A percentile compares a stretch with the other conserved stretches of the same genome.
phyloP scores from a whole-genome alignment of 2,888 invertebrate genomes.

The Pyrrhosoma nymphula region DNA sequence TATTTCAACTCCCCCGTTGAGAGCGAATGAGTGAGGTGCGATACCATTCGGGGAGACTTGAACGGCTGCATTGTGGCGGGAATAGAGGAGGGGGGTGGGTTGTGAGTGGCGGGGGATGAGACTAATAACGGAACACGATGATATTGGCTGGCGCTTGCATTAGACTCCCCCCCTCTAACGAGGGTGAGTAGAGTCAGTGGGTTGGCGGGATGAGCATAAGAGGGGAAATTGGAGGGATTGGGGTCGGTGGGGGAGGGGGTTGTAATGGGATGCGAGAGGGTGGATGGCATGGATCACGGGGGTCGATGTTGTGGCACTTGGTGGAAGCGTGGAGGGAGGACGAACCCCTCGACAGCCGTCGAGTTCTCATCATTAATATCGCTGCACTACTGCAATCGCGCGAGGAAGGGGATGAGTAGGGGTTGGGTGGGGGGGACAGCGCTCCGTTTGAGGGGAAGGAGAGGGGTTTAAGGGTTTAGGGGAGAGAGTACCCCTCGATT shows the following conservation, averaged over 20 bases:
- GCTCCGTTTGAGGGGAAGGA: not conserved
- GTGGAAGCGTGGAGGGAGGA: not conserved
- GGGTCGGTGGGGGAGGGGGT: too few species aligned
- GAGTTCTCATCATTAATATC: conserved; percentile 59
- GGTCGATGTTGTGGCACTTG: too few species aligned
- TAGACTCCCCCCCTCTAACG: too few species aligned
- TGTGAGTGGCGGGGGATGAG: too few species aligned
- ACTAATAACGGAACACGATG: too few species aligned
- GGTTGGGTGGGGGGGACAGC: not conserved
- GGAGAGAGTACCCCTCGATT: not conserved
- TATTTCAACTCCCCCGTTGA: too few species aligned
- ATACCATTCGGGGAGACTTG: not conserved
- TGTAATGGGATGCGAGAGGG: too few species aligned
- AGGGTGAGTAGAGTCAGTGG: not conserved
- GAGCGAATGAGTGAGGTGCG: not conserved
- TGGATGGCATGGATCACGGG: too few species aligned
- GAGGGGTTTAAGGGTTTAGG: not conserved
- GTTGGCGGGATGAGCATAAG: not conserved
- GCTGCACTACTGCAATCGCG: not conserved
- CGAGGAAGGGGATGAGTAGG: not conserved
- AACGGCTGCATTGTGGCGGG: not conserved
- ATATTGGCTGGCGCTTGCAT: too few species aligned
- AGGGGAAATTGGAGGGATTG: too few species aligned
- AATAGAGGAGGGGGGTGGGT: not conserved
- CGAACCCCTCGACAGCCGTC: conserved; percentile 32